A percentile compares a stretch with the other conserved stretches of the same genome.
Evolutionary conservation across 2,888 invertebrate genomes (phyloP).

Genomic region (Apodemia mormo): DNA sequence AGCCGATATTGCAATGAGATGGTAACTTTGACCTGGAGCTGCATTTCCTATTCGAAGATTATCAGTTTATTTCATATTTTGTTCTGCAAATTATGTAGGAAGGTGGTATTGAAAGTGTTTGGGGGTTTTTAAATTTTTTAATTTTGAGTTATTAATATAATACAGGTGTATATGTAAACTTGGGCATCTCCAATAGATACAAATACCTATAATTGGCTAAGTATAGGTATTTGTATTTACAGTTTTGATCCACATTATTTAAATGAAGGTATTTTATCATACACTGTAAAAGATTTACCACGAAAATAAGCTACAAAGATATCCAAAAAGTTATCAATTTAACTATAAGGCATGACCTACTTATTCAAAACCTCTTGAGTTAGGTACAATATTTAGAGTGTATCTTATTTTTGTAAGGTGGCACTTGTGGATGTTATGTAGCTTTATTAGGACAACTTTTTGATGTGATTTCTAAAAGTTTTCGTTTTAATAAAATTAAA

Average conservation of each 20-base stretch:
- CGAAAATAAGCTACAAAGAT: background rate
- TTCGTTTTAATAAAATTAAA: background rate
- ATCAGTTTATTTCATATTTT: too few relatives aligned
- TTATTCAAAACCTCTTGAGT: background rate
- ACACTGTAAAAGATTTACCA: background rate
- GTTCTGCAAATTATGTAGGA: too few relatives aligned
- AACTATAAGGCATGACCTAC: background rate
- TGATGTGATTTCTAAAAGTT: background rate
- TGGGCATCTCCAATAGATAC: too few relatives aligned
- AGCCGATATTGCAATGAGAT: too few relatives aligned
- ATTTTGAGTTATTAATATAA: too few relatives aligned
- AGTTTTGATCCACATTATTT: background rate
- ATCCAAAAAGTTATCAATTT: background rate
- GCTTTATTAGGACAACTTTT: background rate
- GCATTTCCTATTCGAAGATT: too few relatives aligned
- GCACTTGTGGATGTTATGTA: background rate
- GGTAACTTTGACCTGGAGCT: too few relatives aligned
- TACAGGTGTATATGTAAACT: too few relatives aligned
- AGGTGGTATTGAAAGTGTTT: too few relatives aligned
- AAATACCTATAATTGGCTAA: too few relatives aligned
- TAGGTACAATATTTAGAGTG: background rate
- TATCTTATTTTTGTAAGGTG: constrained; percentile 12
- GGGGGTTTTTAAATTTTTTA: too few relatives aligned
- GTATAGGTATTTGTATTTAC: constrained; percentile 1
- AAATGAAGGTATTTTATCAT: background rate